Conservation (phyloP, 2,113 vertebrate species). For the Leptobrachium leishanense region DNA sequence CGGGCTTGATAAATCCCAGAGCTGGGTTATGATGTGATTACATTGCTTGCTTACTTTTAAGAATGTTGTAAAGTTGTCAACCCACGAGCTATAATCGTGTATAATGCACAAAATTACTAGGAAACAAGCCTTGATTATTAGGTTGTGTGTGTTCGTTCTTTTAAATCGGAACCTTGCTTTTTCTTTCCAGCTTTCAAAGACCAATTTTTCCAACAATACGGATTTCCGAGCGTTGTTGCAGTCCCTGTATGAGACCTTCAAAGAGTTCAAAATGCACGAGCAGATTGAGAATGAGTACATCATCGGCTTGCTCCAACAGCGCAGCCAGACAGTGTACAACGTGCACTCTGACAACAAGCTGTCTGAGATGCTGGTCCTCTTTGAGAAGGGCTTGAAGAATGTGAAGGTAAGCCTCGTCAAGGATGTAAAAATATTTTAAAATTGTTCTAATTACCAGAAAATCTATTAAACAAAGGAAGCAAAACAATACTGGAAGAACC, state of each 20-base stretch:
- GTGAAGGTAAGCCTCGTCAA: constrained; percentile 78
- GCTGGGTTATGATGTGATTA: too few species aligned
- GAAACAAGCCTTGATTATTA: too few species aligned
- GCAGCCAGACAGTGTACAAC: constrained; percentile 90
- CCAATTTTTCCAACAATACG: constrained; percentile 98
- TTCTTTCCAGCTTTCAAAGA: constrained; percentile 86
- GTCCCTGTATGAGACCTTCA: constrained; percentile 92
- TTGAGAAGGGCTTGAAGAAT: constrained; percentile 91
- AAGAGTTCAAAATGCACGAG: constrained; percentile 98
- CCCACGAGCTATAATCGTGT: too few species aligned
- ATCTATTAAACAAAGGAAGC: too few species aligned
- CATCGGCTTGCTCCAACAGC: constrained; percentile 89
- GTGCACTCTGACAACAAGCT: constrained; percentile 97
- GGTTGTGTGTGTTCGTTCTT: too few species aligned
- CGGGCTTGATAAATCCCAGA: too few species aligned
- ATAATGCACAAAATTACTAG: too few species aligned
- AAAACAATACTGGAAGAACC: too few species aligned
- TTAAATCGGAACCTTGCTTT: constrained; percentile 15
- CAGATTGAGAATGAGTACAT: constrained; percentile 98
- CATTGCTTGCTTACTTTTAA: too few species aligned
- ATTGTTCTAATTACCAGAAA: too few species aligned
- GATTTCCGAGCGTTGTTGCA: constrained; percentile 95
- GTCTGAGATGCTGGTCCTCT: constrained; percentile 94
- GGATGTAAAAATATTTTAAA: too few species aligned
- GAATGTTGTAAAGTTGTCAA: too few species aligned